Base-by-base conservation (phyloP, 30 jellyfish, hydroid and myxozoan species). In the Haliclystus octoradiatus region DNA sequence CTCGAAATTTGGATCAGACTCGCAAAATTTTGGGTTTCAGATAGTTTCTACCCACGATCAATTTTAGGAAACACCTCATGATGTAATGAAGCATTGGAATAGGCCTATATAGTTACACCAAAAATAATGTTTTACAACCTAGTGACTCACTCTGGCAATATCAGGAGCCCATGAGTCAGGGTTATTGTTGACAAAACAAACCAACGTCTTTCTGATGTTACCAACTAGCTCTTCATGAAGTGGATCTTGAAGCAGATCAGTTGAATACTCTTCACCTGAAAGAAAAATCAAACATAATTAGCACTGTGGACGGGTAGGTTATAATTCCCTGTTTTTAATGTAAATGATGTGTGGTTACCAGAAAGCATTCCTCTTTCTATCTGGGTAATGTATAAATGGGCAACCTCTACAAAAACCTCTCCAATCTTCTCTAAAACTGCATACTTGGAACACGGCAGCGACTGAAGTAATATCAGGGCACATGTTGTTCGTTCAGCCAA, bases 121-220 rank as follows among this genome's bases (percentile, higher is more conserved):
- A 9, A 57, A 47, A 47, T 47, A 13, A 47, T 13, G 13, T 47
- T 47, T 9, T 47, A 47, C 60, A 47, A 47, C 13, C 13, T 47
- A 9, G 60, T n/a, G n/a, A 13, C n/a, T 9, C 60, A 47, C 15
- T 47, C 60, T 9, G n/a, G n/a, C 60, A n/a, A n/a, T n/a, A n/a
- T n/a, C 75, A 26, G 96, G 96, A 26, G 94, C 96, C 96, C 96
- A 85, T 0, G 94, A 94, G 70, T 79, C 84, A 51, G 88, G 77
- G 33, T 85, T 85, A 60, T 74, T 63, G 28, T 78, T 88, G 72
- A 78, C 79, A 40, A 84, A 85, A 4, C 76, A 70, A 33, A 62
- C 76, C 33, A 85, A 71, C 2, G 63, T 84, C 65, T 53, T 75
- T 35, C 79, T 84, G 61, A 85, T 71, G 52, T 78, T 76, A 34